Evolutionary conservation across 2,888 invertebrate species (phyloP).

Genomic region (Agrotis exclamationis): DNA sequence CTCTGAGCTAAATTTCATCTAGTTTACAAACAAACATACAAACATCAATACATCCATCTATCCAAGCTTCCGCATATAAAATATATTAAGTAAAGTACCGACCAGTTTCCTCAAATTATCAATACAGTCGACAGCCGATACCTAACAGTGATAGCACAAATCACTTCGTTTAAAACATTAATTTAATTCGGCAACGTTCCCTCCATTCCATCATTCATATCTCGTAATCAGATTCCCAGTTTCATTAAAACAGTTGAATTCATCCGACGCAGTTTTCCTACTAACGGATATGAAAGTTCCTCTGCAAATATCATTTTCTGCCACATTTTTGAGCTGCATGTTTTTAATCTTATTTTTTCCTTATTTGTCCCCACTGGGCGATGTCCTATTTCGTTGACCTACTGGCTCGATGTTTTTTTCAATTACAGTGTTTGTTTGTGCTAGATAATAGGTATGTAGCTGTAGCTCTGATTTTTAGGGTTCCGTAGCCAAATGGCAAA

Average conservation of each 20-base stretch:
- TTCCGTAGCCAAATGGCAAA: too few species aligned
- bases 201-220: conserved; percentile 38
- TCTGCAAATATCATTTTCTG: conserved; percentile 59
- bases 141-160: conserved; percentile 10
- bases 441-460: not conserved
- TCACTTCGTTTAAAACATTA: conserved; percentile 39
- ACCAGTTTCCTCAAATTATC: too few species aligned
- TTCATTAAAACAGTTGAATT: conserved; percentile 76
- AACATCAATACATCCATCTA: too few species aligned
- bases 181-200: conserved; percentile 45
- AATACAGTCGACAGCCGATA: conserved; percentile 1
- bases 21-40: too few species aligned
- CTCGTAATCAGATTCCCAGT: conserved; percentile 72
- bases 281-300: conserved; percentile 68
- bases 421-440: conserved; percentile 43
- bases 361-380: conserved; percentile 43
- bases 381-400: conserved; percentile 53
- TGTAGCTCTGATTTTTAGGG: not conserved
- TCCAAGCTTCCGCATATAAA: too few species aligned
- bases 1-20: too few species aligned
- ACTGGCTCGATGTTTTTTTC: conserved; percentile 18
- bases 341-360: conserved; percentile 55
- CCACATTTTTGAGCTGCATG: conserved; percentile 34
- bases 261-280: conserved; percentile 63
- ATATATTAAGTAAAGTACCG: too few species aligned